Conservation (phyloP, 2,797 vertebrate species). For the Crocidura indochinensis region DNA sequence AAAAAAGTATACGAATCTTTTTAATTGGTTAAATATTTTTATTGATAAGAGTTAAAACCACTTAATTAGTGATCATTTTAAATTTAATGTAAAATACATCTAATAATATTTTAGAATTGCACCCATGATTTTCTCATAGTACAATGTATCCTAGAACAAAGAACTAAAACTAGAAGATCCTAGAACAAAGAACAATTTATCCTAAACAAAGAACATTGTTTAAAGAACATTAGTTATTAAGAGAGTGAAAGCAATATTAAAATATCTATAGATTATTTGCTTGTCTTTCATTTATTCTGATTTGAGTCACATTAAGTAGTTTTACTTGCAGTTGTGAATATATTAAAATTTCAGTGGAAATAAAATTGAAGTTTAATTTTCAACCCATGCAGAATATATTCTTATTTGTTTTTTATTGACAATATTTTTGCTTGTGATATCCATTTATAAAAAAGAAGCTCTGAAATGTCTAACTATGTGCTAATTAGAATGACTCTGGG, state of each 20-base stretch:
- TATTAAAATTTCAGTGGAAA: background rate
- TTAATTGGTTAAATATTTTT: conserved; percentile 4
- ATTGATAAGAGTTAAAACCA: background rate
- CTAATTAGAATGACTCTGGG: background rate
- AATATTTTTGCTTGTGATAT: background rate
- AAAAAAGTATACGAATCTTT: no score
- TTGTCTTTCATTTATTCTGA: background rate
- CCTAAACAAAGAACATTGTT: background rate
- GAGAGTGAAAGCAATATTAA: background rate
- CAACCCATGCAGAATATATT: background rate
- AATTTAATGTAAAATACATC: background rate
- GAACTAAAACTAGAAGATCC: no score
- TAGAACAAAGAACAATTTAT: background rate
- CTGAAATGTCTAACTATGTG: background rate
- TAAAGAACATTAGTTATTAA: conserved; percentile 34
- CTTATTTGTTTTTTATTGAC: background rate
- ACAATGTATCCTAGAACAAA: background rate
- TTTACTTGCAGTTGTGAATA: background rate
- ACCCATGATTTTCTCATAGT: conserved; percentile 15
- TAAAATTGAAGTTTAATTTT: background rate
- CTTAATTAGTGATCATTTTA: background rate
- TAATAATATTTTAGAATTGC: background rate
- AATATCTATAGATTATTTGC: background rate
- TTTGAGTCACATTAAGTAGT: background rate
- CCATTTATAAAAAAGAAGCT: background rate